Evolutionary conservation across 23 tunicate genomes (phyloP).

Genomic region (Trididemnum miniatum): DNA sequence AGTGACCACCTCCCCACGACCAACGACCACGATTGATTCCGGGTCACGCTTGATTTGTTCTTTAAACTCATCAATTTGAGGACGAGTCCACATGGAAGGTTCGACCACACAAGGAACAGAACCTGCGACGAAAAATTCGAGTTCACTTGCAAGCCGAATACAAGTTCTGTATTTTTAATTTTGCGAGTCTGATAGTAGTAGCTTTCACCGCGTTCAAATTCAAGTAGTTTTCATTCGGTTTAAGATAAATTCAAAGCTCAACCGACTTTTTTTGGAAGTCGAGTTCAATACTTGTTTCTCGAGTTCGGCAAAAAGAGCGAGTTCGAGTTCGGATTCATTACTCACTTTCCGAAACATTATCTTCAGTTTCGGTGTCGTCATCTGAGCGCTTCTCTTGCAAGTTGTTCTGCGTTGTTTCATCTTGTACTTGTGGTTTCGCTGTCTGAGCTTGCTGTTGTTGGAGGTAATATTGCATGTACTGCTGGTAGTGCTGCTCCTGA

Average conservation of each 20-base stretch:
- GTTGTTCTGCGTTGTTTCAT: no score
- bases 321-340: no score
- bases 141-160: no score
- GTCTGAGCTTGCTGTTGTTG: constrained; percentile 68
- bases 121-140: constrained; percentile 28
- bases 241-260: no score
- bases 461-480: constrained; percentile 80
- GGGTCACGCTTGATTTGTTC: constrained; percentile 92
- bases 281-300: no score
- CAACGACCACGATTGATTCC: constrained; percentile 90
- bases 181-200: no score
- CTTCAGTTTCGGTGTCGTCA: constrained; percentile 49
- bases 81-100: constrained; percentile 96
- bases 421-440: no score
- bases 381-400: neutral
- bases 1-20: constrained; percentile 97
- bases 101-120: constrained; percentile 67
- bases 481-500: constrained; percentile 98
- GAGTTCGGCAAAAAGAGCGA: no score
- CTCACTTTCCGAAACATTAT: constrained; percentile 40
- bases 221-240: no score
- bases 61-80: constrained; percentile 91
- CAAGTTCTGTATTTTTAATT: no score
- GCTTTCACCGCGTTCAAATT: no score
- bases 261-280: no score